These are phyloP conservation scores for Scaptomyza cyrtandrae DNA, from an alignment of 2,888 invertebrate species.

Conservation along the genomic window DNA sequence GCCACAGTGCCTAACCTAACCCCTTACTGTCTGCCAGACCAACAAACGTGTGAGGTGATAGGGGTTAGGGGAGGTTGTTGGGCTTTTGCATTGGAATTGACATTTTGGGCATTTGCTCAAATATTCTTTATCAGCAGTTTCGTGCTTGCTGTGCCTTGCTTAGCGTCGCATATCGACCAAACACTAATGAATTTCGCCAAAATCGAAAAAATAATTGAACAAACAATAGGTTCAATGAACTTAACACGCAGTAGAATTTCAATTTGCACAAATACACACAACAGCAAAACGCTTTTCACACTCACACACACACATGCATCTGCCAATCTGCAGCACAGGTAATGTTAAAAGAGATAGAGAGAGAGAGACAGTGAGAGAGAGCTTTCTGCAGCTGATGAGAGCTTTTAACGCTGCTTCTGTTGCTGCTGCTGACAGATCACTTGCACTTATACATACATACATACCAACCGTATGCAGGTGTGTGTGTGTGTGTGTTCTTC, in stretches of 20 bases:
- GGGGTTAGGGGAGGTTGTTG: conserved; percentile 3
- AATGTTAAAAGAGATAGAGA: background rate
- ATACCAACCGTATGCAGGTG: background rate
- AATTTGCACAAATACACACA: conserved; percentile 48
- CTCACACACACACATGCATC: background rate
- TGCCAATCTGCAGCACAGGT: conserved; percentile 5
- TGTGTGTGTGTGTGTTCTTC: background rate
- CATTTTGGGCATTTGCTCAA: conserved; percentile 37
- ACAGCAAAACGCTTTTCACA: conserved; percentile 17
- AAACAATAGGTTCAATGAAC: conserved; percentile 77
- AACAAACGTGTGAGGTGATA: too few species aligned
- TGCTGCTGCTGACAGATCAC: background rate
- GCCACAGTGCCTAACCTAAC: conserved; percentile 18
- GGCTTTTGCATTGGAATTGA: conserved; percentile 43
- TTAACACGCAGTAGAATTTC: conserved; percentile 73
- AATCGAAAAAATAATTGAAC: conserved; percentile 48
- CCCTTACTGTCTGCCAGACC: background rate
- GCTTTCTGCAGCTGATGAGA: conserved; percentile 35
- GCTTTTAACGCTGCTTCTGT: background rate
- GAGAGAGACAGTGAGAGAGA: conserved; percentile 23
- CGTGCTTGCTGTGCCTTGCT: conserved; percentile 45
- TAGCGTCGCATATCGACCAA: conserved; percentile 65
- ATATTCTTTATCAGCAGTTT: conserved; percentile 60
- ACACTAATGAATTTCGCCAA: conserved; percentile 49
- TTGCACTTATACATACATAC: background rate